phyloP scores from a whole-genome alignment of 2,888 invertebrate species.

The Caenorhabditis doughertyi region DNA sequence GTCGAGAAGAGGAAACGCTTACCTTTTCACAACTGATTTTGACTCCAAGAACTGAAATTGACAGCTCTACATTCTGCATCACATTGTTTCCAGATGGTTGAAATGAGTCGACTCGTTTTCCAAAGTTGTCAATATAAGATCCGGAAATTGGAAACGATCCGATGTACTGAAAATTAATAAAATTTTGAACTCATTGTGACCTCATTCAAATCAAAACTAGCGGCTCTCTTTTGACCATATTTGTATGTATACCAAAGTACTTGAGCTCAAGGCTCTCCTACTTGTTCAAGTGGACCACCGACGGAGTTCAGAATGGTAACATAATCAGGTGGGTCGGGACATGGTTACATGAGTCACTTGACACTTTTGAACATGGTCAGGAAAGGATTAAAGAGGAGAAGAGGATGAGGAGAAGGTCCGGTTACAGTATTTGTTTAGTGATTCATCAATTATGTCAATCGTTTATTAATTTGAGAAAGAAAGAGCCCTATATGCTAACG shows the following conservation, averaged over 20 bases:
- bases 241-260: constrained; percentile 28
- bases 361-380: constrained; percentile 52
- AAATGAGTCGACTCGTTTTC: constrained; percentile 63
- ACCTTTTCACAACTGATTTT: constrained; percentile 66
- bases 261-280: constrained; percentile 22
- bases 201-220: constrained; percentile 12
- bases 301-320: constrained; percentile 33
- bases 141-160: constrained; percentile 71
- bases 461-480: not conserved
- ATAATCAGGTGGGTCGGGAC: constrained; percentile 37
- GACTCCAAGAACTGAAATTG: constrained; percentile 70
- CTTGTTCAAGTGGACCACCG: constrained; percentile 51
- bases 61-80: constrained; percentile 58
- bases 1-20: not conserved
- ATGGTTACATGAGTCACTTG: constrained; percentile 40
- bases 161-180: constrained; percentile 65
- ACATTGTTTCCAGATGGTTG: constrained; percentile 14
- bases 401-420: constrained; percentile 4
- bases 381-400: constrained; percentile 1
- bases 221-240: constrained; percentile 18
- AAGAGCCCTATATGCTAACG: too few species aligned
- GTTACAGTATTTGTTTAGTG: constrained; percentile 44
- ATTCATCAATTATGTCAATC: constrained; percentile 1
- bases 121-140: constrained; percentile 54
- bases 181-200: constrained; percentile 10